Conservation (phyloP, 2,888 invertebrate species). For the Abscondita cerata region DNA sequence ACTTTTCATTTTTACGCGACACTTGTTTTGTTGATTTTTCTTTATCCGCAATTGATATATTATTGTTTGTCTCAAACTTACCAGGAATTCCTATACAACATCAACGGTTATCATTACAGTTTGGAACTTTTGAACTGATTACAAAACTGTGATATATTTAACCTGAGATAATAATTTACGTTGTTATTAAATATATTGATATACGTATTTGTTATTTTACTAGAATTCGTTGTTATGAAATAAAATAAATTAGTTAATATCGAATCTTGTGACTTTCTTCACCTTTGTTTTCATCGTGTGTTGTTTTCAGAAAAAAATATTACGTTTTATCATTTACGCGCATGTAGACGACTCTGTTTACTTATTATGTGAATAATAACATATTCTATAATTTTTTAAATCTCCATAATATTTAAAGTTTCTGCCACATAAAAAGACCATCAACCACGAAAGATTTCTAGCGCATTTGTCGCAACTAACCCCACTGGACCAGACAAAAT, state of each 20-base stretch:
- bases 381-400: no score
- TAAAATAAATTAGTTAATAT: slow-evolving; percentile 1
- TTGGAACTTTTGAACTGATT: slow-evolving; percentile 11
- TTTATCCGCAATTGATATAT: neutral
- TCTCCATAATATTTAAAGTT: no score
- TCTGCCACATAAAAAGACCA: no score
- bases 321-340: no score
- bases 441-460: no score
- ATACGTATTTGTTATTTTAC: slow-evolving; percentile 8
- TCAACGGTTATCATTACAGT: slow-evolving; percentile 6
- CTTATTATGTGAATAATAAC: no score
- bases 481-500: no score
- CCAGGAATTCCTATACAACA: slow-evolving; percentile 1
- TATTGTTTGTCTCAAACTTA: slow-evolving; percentile 2
- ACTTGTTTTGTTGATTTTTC: neutral
- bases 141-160: slow-evolving; percentile 10
- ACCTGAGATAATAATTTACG: slow-evolving; percentile 11
- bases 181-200: slow-evolving; percentile 11
- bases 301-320: no score
- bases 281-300: no score
- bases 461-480: no score
- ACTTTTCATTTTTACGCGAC: neutral
- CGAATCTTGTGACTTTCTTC: neutral
- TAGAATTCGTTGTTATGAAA: neutral
- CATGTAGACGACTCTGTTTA: no score